Conservation (phyloP, 2,113 vertebrate species). For the Hypanus sabinus region DNA sequence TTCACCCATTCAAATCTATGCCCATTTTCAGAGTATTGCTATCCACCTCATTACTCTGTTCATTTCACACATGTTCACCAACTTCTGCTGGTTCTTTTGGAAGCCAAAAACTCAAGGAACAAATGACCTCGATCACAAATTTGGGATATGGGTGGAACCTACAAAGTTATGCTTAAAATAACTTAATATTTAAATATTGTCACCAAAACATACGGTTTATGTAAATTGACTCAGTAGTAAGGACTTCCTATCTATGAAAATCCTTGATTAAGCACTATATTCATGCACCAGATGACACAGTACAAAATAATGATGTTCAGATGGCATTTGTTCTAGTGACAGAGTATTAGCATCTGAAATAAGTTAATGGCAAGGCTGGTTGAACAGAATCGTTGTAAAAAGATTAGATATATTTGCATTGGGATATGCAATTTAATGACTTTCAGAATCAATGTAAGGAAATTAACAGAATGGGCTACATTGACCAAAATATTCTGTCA, state of each 20-base stretch:
- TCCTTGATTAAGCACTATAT: neutral
- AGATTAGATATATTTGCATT: neutral
- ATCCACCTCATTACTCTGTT: too few relatives aligned
- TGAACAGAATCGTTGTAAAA: neutral
- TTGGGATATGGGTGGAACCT: neutral
- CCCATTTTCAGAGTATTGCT: too few relatives aligned
- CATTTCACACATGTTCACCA: too few relatives aligned
- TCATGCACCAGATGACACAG: neutral
- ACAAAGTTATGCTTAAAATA: neutral
- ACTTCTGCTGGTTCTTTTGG: too few relatives aligned
- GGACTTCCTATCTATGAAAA: neutral
- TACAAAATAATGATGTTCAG: neutral
- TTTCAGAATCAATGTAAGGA: neutral
- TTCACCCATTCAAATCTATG: too few relatives aligned
- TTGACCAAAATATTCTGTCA: neutral
- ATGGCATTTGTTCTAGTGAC: neutral
- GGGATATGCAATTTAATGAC: neutral
- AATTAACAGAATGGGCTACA: neutral
- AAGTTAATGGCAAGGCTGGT: neutral
- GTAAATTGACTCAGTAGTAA: neutral
- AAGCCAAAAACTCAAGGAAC: too few relatives aligned
- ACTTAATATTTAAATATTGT: neutral
- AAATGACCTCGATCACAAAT: too few relatives aligned
- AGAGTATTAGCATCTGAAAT: neutral
- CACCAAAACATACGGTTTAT: neutral